phyloP scores from a whole-genome alignment of 2,113 vertebrate species.

The Papio anubis region DNA sequence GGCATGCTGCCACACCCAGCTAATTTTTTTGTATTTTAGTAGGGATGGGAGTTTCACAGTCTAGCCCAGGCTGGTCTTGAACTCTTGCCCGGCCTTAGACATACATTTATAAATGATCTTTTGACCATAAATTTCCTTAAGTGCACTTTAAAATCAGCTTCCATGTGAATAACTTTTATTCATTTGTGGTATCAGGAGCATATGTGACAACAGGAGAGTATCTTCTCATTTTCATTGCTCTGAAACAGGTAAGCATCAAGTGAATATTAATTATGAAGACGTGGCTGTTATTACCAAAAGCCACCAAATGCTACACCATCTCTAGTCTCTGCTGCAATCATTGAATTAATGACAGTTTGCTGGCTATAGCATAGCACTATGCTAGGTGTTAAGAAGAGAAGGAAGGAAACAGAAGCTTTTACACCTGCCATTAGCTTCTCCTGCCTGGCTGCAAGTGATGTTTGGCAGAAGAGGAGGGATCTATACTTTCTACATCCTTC shows the following conservation, averaged over 20 bases:
- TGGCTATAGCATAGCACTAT: neutral
- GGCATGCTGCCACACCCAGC: too few species aligned
- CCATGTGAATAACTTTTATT: neutral
- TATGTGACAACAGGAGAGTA: neutral
- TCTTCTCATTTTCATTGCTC: neutral
- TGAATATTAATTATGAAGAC: neutral
- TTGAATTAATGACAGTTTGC: neutral
- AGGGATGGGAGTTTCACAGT: too few species aligned
- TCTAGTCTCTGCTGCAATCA: neutral
- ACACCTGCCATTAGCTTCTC: too few species aligned
- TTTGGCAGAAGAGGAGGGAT: neutral
- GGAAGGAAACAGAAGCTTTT: neutral
- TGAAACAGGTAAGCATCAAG: neutral
- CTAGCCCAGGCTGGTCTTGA: too few species aligned
- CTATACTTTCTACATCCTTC: neutral
- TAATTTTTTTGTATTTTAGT: too few species aligned
- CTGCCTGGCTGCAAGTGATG: neutral
- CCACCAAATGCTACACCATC: neutral
- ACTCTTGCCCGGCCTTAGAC: neutral
- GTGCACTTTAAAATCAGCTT: neutral
- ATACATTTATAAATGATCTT: neutral
- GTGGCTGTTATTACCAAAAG: neutral
- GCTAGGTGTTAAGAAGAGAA: neutral
- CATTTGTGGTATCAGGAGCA: neutral
- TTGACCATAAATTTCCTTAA: neutral